Evolutionary conservation across 1,140 invertebrate species (phyloP).

Genomic region (Drosophila ficusphila): DNA sequence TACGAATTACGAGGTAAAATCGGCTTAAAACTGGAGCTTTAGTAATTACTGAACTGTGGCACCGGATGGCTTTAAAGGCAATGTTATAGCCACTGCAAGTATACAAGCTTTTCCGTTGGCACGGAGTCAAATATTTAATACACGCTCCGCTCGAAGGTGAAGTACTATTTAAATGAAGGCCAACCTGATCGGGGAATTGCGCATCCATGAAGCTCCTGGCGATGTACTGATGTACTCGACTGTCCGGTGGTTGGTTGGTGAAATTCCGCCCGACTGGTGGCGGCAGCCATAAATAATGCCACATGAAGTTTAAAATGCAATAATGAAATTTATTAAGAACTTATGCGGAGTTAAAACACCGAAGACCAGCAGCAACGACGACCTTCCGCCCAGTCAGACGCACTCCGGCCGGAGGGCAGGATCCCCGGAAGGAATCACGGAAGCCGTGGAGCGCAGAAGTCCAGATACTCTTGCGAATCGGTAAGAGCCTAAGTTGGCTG

Average conservation of each 20-base stretch:
- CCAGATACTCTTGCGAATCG: conserved; percentile 37
- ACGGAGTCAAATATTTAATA: not conserved
- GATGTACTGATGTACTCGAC: not conserved
- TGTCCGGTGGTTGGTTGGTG: not conserved
- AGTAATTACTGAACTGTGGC: not conserved
- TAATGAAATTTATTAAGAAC: conserved; percentile 65
- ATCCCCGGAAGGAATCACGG: not conserved
- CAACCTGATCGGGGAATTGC: conserved; percentile 24
- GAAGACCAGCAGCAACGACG: conserved; percentile 24
- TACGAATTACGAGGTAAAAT: not conserved
- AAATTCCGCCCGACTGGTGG: conserved; percentile 21
- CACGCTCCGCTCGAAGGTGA: conserved; percentile 1
- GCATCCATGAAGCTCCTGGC: not conserved
- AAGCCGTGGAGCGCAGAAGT: conserved; percentile 13
- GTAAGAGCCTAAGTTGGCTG: conserved; percentile 21
- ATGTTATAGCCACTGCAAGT: not conserved
- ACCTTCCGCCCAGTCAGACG: conserved; percentile 19
- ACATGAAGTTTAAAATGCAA: conserved; percentile 55
- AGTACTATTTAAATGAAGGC: conserved; percentile 3
- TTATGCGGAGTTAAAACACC: conserved; percentile 55
- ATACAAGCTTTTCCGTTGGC: conserved; percentile 10
- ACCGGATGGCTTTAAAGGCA: not conserved
- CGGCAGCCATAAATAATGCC: conserved; percentile 47
- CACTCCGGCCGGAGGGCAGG: conserved; percentile 1
- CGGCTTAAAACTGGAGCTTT: conserved; percentile 1